A percentile compares a stretch with the other conserved stretches of the same genome.
Evolutionary conservation across 2,113 vertebrate species (phyloP).

Genomic region (Leptobrachium ailaonicum): DNA sequence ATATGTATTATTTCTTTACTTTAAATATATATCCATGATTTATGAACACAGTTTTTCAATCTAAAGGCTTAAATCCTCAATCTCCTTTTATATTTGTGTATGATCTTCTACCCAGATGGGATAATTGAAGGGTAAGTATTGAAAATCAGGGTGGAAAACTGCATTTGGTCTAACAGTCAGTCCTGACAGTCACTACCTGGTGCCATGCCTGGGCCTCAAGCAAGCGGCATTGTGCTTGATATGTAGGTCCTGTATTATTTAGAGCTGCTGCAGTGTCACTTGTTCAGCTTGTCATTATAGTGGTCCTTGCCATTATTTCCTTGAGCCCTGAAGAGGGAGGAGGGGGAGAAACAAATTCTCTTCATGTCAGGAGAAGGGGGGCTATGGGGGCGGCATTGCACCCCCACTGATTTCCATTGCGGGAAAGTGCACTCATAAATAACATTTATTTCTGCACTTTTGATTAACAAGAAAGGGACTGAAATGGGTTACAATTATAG

Average conservation of each 20-base stretch:
- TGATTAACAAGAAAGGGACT: constrained; percentile 48
- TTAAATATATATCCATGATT: too few relatives aligned
- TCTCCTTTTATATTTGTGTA: neutral
- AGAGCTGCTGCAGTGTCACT: constrained; percentile 5
- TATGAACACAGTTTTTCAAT: too few relatives aligned
- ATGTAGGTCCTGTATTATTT: constrained; percentile 13
- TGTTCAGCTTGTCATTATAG: constrained; percentile 11
- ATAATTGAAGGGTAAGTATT: neutral
- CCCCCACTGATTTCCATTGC: constrained; percentile 50
- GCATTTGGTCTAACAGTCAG: neutral
- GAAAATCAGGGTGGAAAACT: neutral
- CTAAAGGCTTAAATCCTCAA: too few relatives aligned
- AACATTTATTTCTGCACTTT: constrained; percentile 46
- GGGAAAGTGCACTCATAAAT: constrained; percentile 55
- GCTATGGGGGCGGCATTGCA: constrained; percentile 1
- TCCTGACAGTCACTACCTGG: neutral
- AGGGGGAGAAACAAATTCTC: constrained; percentile 12
- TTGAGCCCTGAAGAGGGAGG: constrained; percentile 13
- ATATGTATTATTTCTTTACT: too few relatives aligned
- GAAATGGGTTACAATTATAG: constrained; percentile 52
- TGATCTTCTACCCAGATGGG: neutral
- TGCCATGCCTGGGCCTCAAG: neutral
- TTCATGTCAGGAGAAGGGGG: neutral
- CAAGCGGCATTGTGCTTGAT: neutral
- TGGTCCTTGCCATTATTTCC: constrained; percentile 37